Evolutionary conservation across 2,797 vertebrate species (phyloP).

Genomic region (Capromys pilorides): DNA sequence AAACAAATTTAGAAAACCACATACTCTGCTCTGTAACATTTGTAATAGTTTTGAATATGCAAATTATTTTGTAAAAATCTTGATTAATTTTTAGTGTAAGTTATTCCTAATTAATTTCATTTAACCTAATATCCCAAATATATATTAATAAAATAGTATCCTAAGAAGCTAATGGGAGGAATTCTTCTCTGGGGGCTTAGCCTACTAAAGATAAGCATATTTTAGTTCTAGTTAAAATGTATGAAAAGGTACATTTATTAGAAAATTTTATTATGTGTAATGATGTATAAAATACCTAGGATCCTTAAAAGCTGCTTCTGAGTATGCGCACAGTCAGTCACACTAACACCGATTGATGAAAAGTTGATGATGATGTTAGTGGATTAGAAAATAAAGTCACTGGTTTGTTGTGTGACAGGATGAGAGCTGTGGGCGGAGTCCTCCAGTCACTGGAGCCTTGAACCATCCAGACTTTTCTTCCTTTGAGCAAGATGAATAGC

Average conservation of each 20-base stretch:
- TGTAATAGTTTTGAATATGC: background rate
- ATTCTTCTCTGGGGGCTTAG: background rate
- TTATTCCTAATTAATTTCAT: background rate
- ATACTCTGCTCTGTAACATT: background rate
- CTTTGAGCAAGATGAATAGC: background rate
- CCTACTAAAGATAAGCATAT: conserved; percentile 13
- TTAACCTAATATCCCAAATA: conserved; percentile 31
- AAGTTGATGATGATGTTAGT: background rate
- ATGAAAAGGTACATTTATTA: conserved; percentile 33
- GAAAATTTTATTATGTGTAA: conserved; percentile 17
- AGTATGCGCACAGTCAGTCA: background rate
- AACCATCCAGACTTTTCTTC: background rate
- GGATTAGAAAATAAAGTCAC: conserved; percentile 42
- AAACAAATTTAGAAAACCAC: conserved; percentile 1
- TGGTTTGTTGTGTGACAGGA: background rate
- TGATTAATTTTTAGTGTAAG: conserved; percentile 14
- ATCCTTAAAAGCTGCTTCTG: conserved; percentile 1
- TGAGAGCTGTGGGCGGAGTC: background rate
- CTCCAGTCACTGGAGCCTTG: background rate
- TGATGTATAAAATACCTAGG: background rate
- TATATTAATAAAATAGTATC: conserved; percentile 38
- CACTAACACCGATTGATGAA: background rate
- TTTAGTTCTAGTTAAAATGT: conserved; percentile 52
- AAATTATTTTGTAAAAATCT: conserved; percentile 11
- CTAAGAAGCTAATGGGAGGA: conserved; percentile 18